phyloP scores from a whole-genome alignment of 2,888 invertebrate species.

The Eupithecia vulgata region DNA sequence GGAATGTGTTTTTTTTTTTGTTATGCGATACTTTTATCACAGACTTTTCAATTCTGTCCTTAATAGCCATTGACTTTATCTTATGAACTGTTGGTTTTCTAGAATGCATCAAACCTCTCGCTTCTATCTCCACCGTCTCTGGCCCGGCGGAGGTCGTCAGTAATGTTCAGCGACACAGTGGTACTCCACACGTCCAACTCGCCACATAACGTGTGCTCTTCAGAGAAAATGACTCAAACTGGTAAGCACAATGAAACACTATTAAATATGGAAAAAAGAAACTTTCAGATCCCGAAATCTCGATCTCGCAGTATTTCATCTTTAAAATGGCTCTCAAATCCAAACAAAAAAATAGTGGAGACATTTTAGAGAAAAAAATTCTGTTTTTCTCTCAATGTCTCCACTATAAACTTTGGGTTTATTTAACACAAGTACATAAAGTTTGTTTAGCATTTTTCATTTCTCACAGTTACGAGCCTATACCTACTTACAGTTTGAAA shows the following conservation, averaged over 20 bases:
- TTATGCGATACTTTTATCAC: background rate
- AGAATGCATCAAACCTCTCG: constrained; percentile 87
- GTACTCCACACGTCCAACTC: constrained; percentile 85
- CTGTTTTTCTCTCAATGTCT: background rate
- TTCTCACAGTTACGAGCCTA: background rate
- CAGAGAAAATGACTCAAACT: constrained; percentile 95
- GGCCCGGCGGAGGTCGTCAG: constrained; percentile 90
- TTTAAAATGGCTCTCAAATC: background rate
- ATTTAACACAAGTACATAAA: background rate
- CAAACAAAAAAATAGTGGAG: background rate
- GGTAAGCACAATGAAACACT: constrained; percentile 62
- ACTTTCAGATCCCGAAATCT: background rate
- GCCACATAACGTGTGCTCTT: constrained; percentile 87
- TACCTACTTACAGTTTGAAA: background rate
- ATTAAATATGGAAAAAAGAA: background rate
- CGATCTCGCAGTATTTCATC: background rate
- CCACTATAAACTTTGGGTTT: background rate
- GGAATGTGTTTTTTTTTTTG: background rate
- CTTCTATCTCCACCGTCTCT: constrained; percentile 89
- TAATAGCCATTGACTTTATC: background rate
- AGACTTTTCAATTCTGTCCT: background rate
- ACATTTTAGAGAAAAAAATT: too few relatives aligned
- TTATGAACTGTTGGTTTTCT: constrained; percentile 7
- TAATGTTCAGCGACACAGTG: constrained; percentile 95
- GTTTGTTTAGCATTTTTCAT: background rate